phyloP scores from a whole-genome alignment of 2,113 vertebrate species.

The Nycticryphes semicollaris region DNA sequence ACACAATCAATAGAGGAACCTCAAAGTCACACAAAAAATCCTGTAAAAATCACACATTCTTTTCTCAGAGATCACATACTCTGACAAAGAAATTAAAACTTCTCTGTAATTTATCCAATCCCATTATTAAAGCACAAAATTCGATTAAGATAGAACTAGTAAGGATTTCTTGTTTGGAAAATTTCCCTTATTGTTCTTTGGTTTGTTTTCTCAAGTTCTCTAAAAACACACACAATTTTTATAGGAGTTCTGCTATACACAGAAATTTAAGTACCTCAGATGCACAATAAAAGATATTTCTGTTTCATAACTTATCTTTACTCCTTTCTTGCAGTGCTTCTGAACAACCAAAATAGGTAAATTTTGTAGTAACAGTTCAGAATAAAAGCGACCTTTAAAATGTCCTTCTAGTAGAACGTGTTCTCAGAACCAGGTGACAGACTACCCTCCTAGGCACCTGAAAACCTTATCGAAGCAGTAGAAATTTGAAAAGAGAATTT shows the following conservation, averaged over 20 bases:
- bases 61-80: neutral
- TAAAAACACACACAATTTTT: neutral
- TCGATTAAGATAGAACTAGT: neutral
- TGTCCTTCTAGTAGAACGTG: fast-evolving
- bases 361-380: neutral
- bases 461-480: neutral
- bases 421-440: neutral
- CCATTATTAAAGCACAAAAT: neutral
- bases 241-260: neutral
- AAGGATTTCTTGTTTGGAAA: neutral
- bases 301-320: neutral
- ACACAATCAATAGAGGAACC: fast-evolving
- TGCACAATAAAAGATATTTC: neutral
- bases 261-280: neutral
- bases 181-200: neutral
- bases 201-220: neutral
- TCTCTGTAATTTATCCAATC: neutral
- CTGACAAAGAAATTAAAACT: neutral
- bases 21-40: neutral
- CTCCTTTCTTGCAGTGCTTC: neutral
- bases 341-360: neutral
- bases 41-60: neutral
- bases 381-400: neutral
- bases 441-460: neutral
- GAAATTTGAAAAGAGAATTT: neutral